These are phyloP conservation scores for Cassiopea xamachana DNA, from an alignment of 30 jellyfish, hydroid and myxozoan genomes.

Conservation along the genomic window DNA sequence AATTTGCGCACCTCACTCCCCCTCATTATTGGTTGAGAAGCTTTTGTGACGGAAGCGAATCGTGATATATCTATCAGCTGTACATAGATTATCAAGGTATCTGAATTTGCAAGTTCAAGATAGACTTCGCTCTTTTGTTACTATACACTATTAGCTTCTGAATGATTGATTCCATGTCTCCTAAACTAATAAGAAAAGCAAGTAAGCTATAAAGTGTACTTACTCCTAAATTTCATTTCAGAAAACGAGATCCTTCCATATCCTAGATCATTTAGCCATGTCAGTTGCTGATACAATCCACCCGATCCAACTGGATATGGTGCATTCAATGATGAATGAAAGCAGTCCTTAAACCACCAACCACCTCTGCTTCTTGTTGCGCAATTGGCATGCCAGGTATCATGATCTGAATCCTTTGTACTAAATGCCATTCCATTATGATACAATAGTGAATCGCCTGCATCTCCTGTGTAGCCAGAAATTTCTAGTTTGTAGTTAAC, in stretches of 20 bases:
- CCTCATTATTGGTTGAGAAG: too few relatives aligned
- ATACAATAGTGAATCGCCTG: slow-evolving; percentile 6
- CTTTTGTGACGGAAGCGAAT: too few relatives aligned
- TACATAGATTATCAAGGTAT: too few relatives aligned
- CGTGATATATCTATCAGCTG: too few relatives aligned
- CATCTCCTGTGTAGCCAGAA: slow-evolving; percentile 8
- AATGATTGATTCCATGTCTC: too few relatives aligned
- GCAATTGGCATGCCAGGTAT: not conserved
- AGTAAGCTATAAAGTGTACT: not conserved
- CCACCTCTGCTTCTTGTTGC: slow-evolving; percentile 3
- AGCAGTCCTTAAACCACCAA: slow-evolving; percentile 25
- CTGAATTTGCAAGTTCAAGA: too few relatives aligned
- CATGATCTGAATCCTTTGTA: slow-evolving; percentile 16
- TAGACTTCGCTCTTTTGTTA: too few relatives aligned
- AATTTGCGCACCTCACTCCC: too few relatives aligned
- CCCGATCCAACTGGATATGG: slow-evolving; percentile 7
- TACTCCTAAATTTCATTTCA: slow-evolving; percentile 32
- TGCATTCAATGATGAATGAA: not conserved
- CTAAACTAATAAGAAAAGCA: too few relatives aligned
- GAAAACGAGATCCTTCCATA: not conserved
- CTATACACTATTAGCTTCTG: too few relatives aligned
- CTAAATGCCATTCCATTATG: not conserved
- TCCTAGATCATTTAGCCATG: not conserved
- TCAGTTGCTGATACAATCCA: not conserved
- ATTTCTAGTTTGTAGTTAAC: slow-evolving; percentile 6